Base-by-base conservation (phyloP, 2,888 invertebrate species). In the Timema podura region DNA sequence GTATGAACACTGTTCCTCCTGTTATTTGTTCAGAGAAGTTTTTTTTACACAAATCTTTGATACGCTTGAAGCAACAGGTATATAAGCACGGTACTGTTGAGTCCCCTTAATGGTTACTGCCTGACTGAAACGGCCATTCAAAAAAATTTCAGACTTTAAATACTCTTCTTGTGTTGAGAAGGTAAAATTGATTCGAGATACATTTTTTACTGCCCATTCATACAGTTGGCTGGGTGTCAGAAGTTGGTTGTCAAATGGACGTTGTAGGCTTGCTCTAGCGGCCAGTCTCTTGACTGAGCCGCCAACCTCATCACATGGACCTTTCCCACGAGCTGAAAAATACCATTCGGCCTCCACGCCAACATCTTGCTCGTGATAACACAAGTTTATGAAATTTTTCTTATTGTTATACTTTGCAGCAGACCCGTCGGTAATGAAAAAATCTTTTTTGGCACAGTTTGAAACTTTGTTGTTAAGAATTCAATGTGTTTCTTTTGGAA, bases 391-490 rank as follows among this genome's bases (percentile, higher is more conserved):
- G n/a, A n/a, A n/a, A n/a, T n/a, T 75, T 67, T 75, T 76, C 49
- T 61, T 72, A 49, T 76, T 78, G 71, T 76, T 78, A 54, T 76
- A 78, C 65, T 77, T 76, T 9, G 73, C 65, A 13, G 75, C 74
- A 68, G 70, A 71, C 6, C 76, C 76, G 73, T 77, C 76, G 54
- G 74, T 71, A 13, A 9, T 15, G 7, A 57, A 8, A 8, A 11
- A 9, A 6, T 57, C 64, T 64, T 74, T 76, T 66, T 48, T 51
- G 45, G 66, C 54, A 49, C 16, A 65, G 48, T 44, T 67, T 67
- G 15, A 72, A 57, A 71, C 13, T 46, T 64, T 51, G 48, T 46
- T 11, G 45, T 15, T 30, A 71, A 15, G 16, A 49, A 45, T 9
- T 30, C 7, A 67, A 70, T 67, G 16, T 70, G 70, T 66, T 76